A percentile compares a stretch with the other conserved stretches of the same genome.
phyloP scores from a whole-genome alignment of 1,140 invertebrate genomes.

The Dinoponera quadriceps region DNA sequence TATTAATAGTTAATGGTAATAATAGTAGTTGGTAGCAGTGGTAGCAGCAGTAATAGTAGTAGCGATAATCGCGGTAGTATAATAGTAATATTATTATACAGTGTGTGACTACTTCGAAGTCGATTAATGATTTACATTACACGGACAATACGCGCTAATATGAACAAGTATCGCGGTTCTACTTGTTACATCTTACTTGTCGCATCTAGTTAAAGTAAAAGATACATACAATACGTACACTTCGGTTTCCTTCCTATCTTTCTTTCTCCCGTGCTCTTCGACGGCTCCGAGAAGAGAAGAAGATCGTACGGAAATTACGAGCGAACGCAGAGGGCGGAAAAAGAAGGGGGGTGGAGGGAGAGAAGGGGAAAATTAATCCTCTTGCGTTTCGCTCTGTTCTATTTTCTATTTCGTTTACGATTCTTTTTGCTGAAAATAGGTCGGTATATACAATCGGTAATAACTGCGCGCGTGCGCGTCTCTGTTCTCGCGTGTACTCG shows the following conservation, averaged over 20 bases:
- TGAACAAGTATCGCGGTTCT: slow-evolving; percentile 66
- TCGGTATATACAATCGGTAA: slow-evolving; percentile 72
- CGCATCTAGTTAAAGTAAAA: slow-evolving; percentile 69
- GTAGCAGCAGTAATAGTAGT: slow-evolving; percentile 59
- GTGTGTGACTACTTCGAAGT: slow-evolving; percentile 42
- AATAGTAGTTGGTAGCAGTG: slow-evolving; percentile 2
- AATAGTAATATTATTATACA: slow-evolving; percentile 44
- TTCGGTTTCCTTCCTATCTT: slow-evolving; percentile 61
- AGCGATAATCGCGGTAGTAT: slow-evolving; percentile 53
- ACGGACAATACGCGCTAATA: slow-evolving; percentile 52
- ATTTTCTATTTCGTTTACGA: slow-evolving; percentile 2
- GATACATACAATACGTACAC: slow-evolving; percentile 72
- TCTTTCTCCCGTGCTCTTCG: background rate
- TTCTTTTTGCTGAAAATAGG: slow-evolving; percentile 70
- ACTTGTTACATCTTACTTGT: slow-evolving; percentile 63
- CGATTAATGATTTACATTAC: slow-evolving; percentile 54
- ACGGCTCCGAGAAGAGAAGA: no score
- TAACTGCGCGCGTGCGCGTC: slow-evolving; percentile 25
- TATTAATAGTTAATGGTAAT: slow-evolving; percentile 8
- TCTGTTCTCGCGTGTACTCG: slow-evolving; percentile 30
- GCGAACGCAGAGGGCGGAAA: no score
- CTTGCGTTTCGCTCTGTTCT: background rate
- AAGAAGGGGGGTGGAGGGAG: no score
- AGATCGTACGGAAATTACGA: no score
- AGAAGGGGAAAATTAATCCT: slow-evolving; percentile 14